Evolutionary conservation across 2,113 vertebrate species (phyloP).

Genomic region (Callionymus lyra): DNA sequence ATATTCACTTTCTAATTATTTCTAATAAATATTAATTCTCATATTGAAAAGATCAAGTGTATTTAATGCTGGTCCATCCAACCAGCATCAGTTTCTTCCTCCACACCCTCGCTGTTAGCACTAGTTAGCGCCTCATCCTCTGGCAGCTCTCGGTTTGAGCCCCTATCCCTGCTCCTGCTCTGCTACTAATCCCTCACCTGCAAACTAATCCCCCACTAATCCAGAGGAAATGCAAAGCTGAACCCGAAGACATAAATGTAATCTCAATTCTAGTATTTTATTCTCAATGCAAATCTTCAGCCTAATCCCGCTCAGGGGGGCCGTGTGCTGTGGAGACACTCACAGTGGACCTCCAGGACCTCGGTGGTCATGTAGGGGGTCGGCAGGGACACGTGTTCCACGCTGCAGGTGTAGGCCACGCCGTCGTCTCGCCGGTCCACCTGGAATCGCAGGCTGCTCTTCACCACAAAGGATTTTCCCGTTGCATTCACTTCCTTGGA

Average conservation of each 20-base stretch:
- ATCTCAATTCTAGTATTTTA: slow-evolving; percentile 39
- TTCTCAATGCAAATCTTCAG: slow-evolving; percentile 30
- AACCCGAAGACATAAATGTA: slow-evolving; percentile 39
- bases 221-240: slow-evolving; percentile 48
- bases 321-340: slow-evolving; percentile 56
- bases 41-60: slow-evolving; percentile 18
- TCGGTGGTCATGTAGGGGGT: slow-evolving; percentile 88
- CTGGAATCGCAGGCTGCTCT: slow-evolving; percentile 81
- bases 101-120: slow-evolving; percentile 4
- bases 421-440: slow-evolving; percentile 86
- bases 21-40: slow-evolving; percentile 9
- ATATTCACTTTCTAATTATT: too few relatives aligned
- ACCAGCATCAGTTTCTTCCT: too few relatives aligned
- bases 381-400: slow-evolving; percentile 86
- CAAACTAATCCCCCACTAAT: slow-evolving; percentile 55
- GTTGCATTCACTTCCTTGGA: slow-evolving; percentile 79
- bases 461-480: slow-evolving; percentile 87
- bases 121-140: slow-evolving; percentile 24
- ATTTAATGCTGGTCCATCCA: too few relatives aligned
- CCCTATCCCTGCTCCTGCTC: slow-evolving; percentile 30
- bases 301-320: slow-evolving; percentile 25
- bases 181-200: slow-evolving; percentile 55
- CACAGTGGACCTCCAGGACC: slow-evolving; percentile 97
- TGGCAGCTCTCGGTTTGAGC: slow-evolving; percentile 31
- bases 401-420: slow-evolving; percentile 85